Evolutionary conservation across 92 coral and sea anemone genomes (phyloP).

Genomic region (Phymanthus crucifer): DNA sequence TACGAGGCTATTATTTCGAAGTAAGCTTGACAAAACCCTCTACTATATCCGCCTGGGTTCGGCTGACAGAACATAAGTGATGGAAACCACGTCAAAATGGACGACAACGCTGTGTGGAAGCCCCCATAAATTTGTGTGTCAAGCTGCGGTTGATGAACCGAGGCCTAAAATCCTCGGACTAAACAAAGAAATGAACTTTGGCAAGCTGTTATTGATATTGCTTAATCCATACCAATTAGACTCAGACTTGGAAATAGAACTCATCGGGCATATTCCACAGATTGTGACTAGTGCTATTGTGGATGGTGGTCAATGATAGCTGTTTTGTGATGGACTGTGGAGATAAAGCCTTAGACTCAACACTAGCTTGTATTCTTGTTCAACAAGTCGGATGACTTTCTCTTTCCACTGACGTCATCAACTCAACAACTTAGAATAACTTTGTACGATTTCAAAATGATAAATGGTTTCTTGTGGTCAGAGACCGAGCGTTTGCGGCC

Average conservation of each 20-base stretch:
- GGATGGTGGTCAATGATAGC: background rate
- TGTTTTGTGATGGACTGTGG: background rate
- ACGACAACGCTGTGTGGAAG: background rate
- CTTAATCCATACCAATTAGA: background rate
- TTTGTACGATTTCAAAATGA: background rate
- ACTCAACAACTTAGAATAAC: background rate
- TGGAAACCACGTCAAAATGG: background rate
- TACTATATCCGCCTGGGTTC: background rate
- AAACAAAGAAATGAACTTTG: background rate
- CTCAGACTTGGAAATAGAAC: background rate
- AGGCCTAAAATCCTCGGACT: background rate
- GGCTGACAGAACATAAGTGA: background rate
- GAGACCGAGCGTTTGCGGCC: background rate
- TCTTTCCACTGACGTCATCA: background rate
- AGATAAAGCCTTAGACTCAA: background rate
- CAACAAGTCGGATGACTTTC: background rate
- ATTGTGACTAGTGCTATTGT: background rate
- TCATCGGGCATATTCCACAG: background rate
- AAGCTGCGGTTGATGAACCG: background rate
- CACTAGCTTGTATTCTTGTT: background rate
- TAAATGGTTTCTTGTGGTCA: background rate
- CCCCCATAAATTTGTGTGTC: background rate
- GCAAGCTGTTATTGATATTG: background rate
- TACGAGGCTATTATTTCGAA: background rate
- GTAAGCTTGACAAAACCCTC: constrained; percentile 1